A percentile compares a stretch with the other conserved stretches of the same genome.
Evolutionary conservation across 2,113 vertebrate species (phyloP).

Genomic region (Silurus asotus): DNA sequence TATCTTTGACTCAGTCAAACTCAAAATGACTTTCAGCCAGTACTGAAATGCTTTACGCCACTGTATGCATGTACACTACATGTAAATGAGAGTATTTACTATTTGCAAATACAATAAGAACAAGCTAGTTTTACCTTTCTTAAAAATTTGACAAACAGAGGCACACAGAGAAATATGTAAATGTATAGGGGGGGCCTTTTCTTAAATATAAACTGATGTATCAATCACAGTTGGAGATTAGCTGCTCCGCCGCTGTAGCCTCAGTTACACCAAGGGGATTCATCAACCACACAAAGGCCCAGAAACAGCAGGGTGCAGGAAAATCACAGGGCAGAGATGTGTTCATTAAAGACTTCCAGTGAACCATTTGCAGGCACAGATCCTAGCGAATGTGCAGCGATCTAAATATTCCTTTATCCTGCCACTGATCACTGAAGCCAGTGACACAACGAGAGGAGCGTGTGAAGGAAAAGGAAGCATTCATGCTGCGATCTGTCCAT

Average conservation of each 20-base stretch:
- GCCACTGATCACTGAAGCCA: conserved; percentile 18
- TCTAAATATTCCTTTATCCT: conserved; percentile 51
- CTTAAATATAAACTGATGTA: conserved; percentile 25
- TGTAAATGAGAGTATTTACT: background rate
- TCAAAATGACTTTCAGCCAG: too few species aligned
- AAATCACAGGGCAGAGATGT: conserved; percentile 8
- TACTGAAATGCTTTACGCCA: too few species aligned
- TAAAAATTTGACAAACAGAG: too few species aligned
- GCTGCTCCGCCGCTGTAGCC: background rate
- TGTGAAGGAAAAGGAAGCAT: background rate
- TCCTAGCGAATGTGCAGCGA: conserved; percentile 22
- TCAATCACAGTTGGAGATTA: conserved; percentile 6
- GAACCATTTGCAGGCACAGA: background rate
- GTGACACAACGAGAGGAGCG: conserved; percentile 17
- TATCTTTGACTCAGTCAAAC: too few species aligned
- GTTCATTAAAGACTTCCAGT: conserved; percentile 31
- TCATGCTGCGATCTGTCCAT: conserved; percentile 39
- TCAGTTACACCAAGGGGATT: background rate
- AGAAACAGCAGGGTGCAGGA: conserved; percentile 13
- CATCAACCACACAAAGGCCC: conserved; percentile 14
- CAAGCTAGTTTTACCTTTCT: background rate
- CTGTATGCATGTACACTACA: background rate
- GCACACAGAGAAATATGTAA: background rate
- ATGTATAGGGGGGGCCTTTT: background rate
- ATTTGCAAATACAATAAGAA: background rate